A percentile compares a stretch with the other conserved stretches of the same genome.
Evolutionary conservation across 2,888 invertebrate genomes (phyloP).

Genomic region (Drosophila mimica): DNA sequence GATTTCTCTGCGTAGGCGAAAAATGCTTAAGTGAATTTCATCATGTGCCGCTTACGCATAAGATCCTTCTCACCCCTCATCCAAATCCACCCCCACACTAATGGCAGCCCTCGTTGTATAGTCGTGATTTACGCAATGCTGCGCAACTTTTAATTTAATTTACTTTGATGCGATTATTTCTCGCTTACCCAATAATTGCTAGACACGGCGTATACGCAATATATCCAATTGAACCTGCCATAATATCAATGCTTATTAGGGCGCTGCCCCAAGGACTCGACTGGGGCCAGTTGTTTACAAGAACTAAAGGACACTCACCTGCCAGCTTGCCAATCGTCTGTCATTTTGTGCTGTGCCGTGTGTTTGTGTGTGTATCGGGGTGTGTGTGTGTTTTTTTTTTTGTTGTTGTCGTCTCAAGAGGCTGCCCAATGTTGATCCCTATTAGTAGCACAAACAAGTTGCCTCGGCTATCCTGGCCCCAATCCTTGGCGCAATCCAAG

Average conservation of each 20-base stretch:
- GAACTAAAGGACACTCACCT: constrained; percentile 50
- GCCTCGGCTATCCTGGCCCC: constrained; percentile 44
- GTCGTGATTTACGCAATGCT: constrained; percentile 70
- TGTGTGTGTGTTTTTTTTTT: constrained; percentile 12
- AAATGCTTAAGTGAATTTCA: constrained; percentile 75
- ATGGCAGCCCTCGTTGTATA: not conserved
- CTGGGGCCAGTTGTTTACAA: constrained; percentile 40
- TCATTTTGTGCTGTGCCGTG: constrained; percentile 15
- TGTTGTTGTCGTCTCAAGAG: constrained; percentile 66
- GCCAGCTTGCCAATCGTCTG: constrained; percentile 25
- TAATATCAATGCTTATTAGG: constrained; percentile 60
- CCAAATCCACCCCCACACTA: not conserved
- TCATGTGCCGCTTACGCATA: constrained; percentile 64
- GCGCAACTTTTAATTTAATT: constrained; percentile 77
- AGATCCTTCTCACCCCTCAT: not conserved
- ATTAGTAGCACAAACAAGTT: constrained; percentile 77
- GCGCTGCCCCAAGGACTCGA: constrained; percentile 12
- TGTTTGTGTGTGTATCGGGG: constrained; percentile 16
- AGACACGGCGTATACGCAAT: constrained; percentile 55
- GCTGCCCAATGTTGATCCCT: constrained; percentile 77
- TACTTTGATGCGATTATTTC: constrained; percentile 70
- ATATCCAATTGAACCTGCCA: constrained; percentile 5
- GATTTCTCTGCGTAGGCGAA: constrained; percentile 58
- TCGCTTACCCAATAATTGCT: constrained; percentile 40
- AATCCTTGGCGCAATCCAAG: constrained; percentile 59